Percentiles rank a stretch among this genome's conserved stretches.
phyloP scores from a whole-genome alignment of 2,113 vertebrate species.

The Melanocharis versteri region DNA sequence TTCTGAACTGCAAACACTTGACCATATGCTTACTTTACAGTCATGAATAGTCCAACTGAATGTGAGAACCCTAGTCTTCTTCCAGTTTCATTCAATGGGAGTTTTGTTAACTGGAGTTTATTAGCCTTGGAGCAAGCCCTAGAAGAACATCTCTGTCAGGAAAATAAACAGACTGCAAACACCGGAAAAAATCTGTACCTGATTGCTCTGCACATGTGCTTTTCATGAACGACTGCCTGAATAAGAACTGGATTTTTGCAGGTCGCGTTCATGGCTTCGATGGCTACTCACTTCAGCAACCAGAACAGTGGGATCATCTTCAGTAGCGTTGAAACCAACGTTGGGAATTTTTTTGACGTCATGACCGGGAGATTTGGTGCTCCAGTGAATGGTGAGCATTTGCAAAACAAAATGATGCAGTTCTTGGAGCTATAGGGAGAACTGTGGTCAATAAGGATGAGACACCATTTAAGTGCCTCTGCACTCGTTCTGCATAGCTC shows the following conservation, averaged over 20 bases:
- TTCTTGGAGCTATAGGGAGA: not conserved
- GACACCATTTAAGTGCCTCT: not conserved
- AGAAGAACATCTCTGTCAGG: conserved; percentile 41
- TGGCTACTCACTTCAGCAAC: conserved; percentile 84
- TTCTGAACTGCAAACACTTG: conserved; percentile 3
- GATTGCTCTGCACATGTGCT: not conserved
- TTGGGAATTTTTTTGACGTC: conserved; percentile 83
- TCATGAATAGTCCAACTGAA: conserved; percentile 54
- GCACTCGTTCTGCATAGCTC: not conserved
- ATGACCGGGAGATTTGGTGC: conserved; percentile 83
- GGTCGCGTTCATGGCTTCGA: conserved; percentile 83
- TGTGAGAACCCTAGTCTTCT: not conserved
- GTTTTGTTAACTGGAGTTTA: conserved; percentile 42
- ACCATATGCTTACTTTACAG: not conserved
- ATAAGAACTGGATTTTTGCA: conserved; percentile 27
- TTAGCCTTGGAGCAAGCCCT: conserved; percentile 34
- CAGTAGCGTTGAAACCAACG: conserved; percentile 81
- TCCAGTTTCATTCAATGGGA: conserved; percentile 20
- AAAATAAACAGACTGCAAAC: conserved; percentile 32
- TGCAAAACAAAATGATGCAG: not conserved
- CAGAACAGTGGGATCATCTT: conserved; percentile 85
- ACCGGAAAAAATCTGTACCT: not conserved
- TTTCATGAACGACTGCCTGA: not conserved
- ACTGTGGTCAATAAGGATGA: not conserved
- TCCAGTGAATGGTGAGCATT: conserved; percentile 77